Evolutionary conservation across 1,140 invertebrate species (phyloP).

Genomic region (Mesaphorura yosii): DNA sequence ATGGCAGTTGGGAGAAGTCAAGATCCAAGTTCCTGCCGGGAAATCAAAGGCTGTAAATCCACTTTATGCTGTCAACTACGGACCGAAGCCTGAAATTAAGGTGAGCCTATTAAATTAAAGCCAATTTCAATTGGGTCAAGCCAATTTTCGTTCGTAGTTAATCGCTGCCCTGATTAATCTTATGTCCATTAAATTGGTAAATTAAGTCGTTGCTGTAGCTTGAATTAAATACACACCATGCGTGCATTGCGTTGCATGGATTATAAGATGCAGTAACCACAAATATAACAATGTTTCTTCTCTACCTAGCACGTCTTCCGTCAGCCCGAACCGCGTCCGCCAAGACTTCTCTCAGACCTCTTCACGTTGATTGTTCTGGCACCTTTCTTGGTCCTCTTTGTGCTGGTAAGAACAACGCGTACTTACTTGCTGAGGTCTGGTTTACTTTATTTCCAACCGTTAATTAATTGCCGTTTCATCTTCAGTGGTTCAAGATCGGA

Average conservation of each 20-base stretch:
- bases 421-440: conserved; percentile 4
- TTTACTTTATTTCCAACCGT: neutral
- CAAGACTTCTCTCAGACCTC: conserved; percentile 71
- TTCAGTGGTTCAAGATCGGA: conserved; percentile 72
- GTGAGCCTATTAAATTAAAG: conserved; percentile 34
- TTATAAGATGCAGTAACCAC: neutral
- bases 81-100: conserved; percentile 70
- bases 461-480: conserved; percentile 10
- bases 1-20: conserved; percentile 68
- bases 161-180: conserved; percentile 3
- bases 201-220: neutral
- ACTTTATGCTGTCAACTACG: conserved; percentile 38
- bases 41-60: conserved; percentile 34
- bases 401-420: conserved; percentile 47
- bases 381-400: conserved; percentile 70
- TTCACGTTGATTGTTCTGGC: conserved; percentile 74
- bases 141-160: conserved; percentile 28
- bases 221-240: conserved; percentile 27
- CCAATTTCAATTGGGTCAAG: neutral
- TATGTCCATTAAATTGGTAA: conserved; percentile 27
- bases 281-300: neutral
- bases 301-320: conserved; percentile 70
- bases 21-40: conserved; percentile 52
- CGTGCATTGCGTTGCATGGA: conserved; percentile 37
- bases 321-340: conserved; percentile 77